Evolutionary conservation across 30 jellyfish, hydroid and myxozoan genomes (phyloP), one percentile per base, ranked within the genome.

Genomic region (Turritopsis dohrnii): DNA sequence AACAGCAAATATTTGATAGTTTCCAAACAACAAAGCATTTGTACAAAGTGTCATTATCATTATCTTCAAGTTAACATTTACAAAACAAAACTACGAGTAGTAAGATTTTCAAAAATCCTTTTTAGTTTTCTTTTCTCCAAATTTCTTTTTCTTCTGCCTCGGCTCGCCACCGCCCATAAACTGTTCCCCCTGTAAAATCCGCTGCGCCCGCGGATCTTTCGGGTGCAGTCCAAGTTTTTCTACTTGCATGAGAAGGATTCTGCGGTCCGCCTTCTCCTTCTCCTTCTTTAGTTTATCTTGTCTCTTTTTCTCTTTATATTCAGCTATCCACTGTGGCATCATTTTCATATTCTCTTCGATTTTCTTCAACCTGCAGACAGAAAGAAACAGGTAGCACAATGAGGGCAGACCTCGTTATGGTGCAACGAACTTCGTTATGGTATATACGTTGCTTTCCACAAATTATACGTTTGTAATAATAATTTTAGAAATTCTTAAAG

Each of bases 251-350:
- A 74, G 72, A 53, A 73, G 75, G 25, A 80, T 72, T 71, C 85
- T 84, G 80, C 88, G 88, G 74, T 92, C 85, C 66, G 76, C 91
- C 72, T 76, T 83, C 0, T 88, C 89, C 52, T 84, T 76, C 31
- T 72, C 77, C 31, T 86, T 69, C 73, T 74, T 80, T 23, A 60
- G 81, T 84, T 93, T 72, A 26, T 88, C 84, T 30, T 83, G 88
- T 69, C 94, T 18, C 1, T 79, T 76, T 52, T 88, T 83, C 79
- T 87, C 75, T 26, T 90, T 89, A 54, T 92, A 92, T 26, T 85
- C 96, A 23, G 91, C 95, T 0, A 92, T 89, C 29, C 95, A 82
- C 4, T 86, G 86, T 1, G 97, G 97, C 97, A 92, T 92, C 84
- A 88, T 88, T 74, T 72, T 75, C 96, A 92, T 83, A 3, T 94